Evolutionary conservation across 2,888 invertebrate genomes (phyloP).

Genomic region (Tetranychus truncatus): DNA sequence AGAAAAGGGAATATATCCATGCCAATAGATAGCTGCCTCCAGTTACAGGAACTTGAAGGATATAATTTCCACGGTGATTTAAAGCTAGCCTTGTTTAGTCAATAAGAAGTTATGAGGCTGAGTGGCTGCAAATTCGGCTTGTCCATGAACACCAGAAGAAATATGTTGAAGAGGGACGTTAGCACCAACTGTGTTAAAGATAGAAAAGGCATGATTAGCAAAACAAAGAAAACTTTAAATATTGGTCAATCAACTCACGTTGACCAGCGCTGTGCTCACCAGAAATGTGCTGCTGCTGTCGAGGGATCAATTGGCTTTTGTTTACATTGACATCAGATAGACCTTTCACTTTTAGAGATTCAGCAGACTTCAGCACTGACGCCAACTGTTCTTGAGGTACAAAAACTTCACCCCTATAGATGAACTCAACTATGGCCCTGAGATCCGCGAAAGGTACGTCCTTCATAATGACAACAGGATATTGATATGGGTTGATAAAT

Average conservation of each 20-base stretch:
- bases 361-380: constrained; percentile 12
- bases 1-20: too few relatives aligned
- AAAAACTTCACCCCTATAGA: constrained; percentile 19
- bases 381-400: constrained; percentile 18
- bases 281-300: background rate
- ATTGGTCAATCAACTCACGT: background rate
- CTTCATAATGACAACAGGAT: constrained; percentile 19
- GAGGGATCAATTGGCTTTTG: background rate
- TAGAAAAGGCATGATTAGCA: background rate
- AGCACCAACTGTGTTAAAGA: background rate
- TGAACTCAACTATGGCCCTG: constrained; percentile 19
- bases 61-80: too few relatives aligned
- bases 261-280: constrained; percentile 1
- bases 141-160: background rate
- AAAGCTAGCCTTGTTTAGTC: background rate
- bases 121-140: background rate
- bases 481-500: constrained; percentile 13
- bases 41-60: too few relatives aligned
- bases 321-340: constrained; percentile 8
- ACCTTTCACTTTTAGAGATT: constrained; percentile 17
- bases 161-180: background rate
- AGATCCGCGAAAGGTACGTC: constrained; percentile 19
- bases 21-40: too few relatives aligned
- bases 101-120: background rate
- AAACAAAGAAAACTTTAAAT: background rate